Base-by-base conservation (phyloP, 92 coral and sea anemone species). In the Anthopleura xanthogrammica region DNA sequence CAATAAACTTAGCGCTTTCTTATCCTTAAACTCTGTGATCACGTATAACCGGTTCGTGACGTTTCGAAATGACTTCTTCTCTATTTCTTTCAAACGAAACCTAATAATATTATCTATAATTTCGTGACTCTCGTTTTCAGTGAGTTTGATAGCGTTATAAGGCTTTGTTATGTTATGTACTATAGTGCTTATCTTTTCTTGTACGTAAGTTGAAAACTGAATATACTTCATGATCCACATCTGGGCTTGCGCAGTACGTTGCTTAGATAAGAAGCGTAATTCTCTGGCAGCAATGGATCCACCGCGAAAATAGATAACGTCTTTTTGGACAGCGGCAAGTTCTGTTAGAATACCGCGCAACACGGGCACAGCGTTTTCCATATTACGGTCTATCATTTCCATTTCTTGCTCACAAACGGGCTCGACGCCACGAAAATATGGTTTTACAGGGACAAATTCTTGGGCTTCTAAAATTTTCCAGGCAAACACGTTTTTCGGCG, bases 391-490 rank as follows among this genome's bases (percentile, higher is more conserved):
- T 16, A 85, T 66, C 84, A 91, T 87, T 46, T 91, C 88, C 24
- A 91, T 86, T 71, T 87, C 91, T 55, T 86, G 78, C 42, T 87
- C 97, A 79, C 97, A 93, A 1, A 64, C 79, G 0, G 92, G 83
- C 1, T 91, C 91, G 14, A 80, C 82, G 12, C 80, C 83, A 40
- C 66, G 68, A 22, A 86, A n/a, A 39, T 81, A 77, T 5, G 81
- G 52, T 8, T 83, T 76, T 41, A 86, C 48, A 1, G 91, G 87
- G 14, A 77, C 77, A 52, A 88, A 93, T 55, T 85, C 80, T 54
- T 93, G 97, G 17, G 91, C 91, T 64, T 93, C 89, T 0, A 93
- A 85, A 12, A 93, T 78, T 56, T 77, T 89, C 97, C 97, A 93
- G 2, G 97, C 97, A 41, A 73, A 60, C 16, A 71, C 76, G 71